These are phyloP conservation scores for Mesoclemmys tuberculata DNA, from an alignment of 2,113 vertebrate genomes.

Conservation along the genomic window DNA sequence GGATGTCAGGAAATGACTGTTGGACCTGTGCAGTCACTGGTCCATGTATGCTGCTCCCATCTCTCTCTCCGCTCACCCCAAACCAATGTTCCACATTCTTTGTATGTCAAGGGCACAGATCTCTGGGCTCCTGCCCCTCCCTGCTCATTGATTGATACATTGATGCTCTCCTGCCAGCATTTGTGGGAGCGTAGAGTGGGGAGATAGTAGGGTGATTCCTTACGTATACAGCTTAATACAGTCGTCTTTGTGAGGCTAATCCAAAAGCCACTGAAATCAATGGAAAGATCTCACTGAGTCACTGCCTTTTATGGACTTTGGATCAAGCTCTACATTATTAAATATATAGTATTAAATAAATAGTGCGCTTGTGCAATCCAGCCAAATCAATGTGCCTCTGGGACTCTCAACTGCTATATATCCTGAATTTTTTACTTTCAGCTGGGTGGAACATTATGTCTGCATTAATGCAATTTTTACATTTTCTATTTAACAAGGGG, in stretches of 20 bases:
- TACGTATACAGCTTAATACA: not conserved
- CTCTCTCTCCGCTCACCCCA: rapidly evolving
- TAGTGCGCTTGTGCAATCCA: not conserved
- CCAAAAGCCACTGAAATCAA: not conserved
- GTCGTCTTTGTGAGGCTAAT: not conserved
- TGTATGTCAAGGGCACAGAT: rapidly evolving
- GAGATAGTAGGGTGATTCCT: not conserved
- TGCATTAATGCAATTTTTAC: not conserved
- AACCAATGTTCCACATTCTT: not conserved
- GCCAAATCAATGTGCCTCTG: not conserved
- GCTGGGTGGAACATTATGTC: not conserved
- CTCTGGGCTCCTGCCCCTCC: not conserved
- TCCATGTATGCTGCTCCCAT: not conserved
- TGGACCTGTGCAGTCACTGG: rapidly evolving
- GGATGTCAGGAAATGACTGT: not conserved
- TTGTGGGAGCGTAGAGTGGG: not conserved
- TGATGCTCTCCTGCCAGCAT: not conserved
- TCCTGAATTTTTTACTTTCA: not conserved
- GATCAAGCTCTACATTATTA: rapidly evolving
- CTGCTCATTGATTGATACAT: not conserved
- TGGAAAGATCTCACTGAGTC: not conserved
- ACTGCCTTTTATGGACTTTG: not conserved
- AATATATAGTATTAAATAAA: not conserved
- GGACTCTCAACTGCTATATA: not conserved
- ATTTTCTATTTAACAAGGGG: not conserved